Base-by-base conservation (phyloP, 2,797 vertebrate species). In the Takifugu ocellatus region DNA sequence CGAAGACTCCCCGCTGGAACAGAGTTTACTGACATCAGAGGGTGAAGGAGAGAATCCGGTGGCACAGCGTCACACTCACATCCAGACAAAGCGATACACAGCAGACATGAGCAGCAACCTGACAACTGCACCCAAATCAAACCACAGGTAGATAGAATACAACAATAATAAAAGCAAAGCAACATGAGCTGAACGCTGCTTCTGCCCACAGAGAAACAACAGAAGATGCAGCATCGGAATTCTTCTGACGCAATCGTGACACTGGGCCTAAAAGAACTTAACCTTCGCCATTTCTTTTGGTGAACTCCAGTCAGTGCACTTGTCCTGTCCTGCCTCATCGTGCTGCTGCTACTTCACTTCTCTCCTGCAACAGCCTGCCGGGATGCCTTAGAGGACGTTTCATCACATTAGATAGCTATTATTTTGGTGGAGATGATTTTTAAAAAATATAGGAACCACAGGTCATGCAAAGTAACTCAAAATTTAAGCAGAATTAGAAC, bases 1-100 rank as follows among this genome's bases (percentile, higher is more conserved):
- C 1, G 95, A 98, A 66, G 91, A 88, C 46, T 77, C 92, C 56
- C 91, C 93, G 0, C 83, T 94, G 90, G 95, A 95, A 85, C 94
- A 96, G 45, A 77, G 93, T 70, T 84, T 90, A 72, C 83, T 91
- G 78, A 86, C 92, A 2, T 73, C 93, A 84, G 93, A 94, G 65
- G 89, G 89, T 10, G 92, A 92, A 81, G 36, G 36, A 39, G 36
- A 39, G 36, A 39, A 3, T 39, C 36, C 84, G 39, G 80, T 63
- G 63, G 25, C 71, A 63, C 58, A 66, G 4, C 33, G 50, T 45
- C 70, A 61, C 26, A 51, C 81, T 36, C 72, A 63, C 65, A 4
- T 93, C 7, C 91, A 94, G 84, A 87, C 90, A 0, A 85, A 86
- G 79, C 94, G 93, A 66, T 94, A 96, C 77, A 86, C 94, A 78